Base-by-base conservation (phyloP, 2,888 invertebrate species). In the Drosophila pegasa region DNA sequence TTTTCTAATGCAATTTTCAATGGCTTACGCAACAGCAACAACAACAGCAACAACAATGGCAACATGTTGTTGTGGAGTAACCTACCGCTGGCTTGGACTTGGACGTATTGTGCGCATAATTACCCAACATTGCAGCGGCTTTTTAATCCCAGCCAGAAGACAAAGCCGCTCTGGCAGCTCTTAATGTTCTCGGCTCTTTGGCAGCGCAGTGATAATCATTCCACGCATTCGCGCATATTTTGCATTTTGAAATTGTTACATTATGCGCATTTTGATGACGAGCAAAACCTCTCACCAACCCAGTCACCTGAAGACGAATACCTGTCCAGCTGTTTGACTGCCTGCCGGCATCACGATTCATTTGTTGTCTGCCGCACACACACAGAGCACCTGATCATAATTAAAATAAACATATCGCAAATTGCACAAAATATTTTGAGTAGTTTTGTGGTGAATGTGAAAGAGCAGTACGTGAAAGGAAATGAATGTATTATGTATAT, bases 1-100 rank as follows among this genome's bases (percentile, higher is more conserved):
- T 81, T 85, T 84, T 87, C 87, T 87, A 85, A 87, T 85, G 81
- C 85, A 85, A 87, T 87, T 84, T 86, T 81, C 74, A 79, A 71
- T 62, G 70, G 60, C 80, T 84, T 84, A 86, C 83, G 83, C 83
- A 76, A 68, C 85, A 66, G 33, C 62, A 41, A n/a, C 54, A 48
- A 40, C 55, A 66, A n/a, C 62, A 71, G 14, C 52, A 48, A 20
- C 40, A 78, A 79, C 74, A 83, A 86, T 80, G 71, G 78, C 81
- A 78, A 75, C 80, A 85, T 82, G 70, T 69, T 82, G 75, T 83
- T 77, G 79, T 75, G 68, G 52, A 45, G 65, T 50, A 75, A 78
- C 75, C 76, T 71, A 75, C 78, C 77, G 75, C 86, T 78, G 80
- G 75, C 78, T 78, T 83, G 77, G 84, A 85, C 78, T 78, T 83